These are phyloP conservation scores for Pandion haliaetus DNA, from an alignment of 2,113 vertebrate species.

Conservation along the genomic window DNA sequence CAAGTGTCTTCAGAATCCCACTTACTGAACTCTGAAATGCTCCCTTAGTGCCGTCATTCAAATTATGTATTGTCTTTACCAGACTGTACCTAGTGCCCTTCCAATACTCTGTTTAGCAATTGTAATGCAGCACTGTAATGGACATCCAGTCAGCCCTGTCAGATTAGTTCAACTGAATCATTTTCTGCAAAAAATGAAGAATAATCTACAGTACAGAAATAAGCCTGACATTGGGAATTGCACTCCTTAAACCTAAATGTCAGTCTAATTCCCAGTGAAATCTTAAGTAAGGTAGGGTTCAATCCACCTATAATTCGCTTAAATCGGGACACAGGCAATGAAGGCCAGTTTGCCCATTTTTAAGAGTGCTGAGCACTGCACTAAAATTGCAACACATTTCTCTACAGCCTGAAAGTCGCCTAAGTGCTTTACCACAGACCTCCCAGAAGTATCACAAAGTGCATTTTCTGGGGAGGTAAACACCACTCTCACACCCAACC, in stretches of 20 bases:
- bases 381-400: not conserved
- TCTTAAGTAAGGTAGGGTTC: not conserved
- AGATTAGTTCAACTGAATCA: conserved; percentile 49
- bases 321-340: not conserved
- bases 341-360: not conserved
- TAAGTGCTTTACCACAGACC: not conserved
- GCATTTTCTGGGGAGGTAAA: not conserved
- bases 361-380: not conserved
- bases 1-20: conserved; percentile 9
- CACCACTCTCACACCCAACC: not conserved
- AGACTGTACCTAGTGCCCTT: conserved; percentile 28
- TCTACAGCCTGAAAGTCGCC: not conserved
- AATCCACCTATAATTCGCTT: not conserved
- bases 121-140: conserved; percentile 35
- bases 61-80: conserved; percentile 20
- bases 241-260: conserved; percentile 4
- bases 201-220: conserved; percentile 38
- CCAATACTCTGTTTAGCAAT: conserved; percentile 30
- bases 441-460: not conserved
- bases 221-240: conserved; percentile 1
- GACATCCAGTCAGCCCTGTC: conserved; percentile 38
- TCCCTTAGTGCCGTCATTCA: not conserved
- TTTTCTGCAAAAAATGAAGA: conserved; percentile 54
- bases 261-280: conserved; percentile 14
- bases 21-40: not conserved